Base-by-base conservation (phyloP, 2,888 invertebrate species). In the Melanostoma scalare region DNA sequence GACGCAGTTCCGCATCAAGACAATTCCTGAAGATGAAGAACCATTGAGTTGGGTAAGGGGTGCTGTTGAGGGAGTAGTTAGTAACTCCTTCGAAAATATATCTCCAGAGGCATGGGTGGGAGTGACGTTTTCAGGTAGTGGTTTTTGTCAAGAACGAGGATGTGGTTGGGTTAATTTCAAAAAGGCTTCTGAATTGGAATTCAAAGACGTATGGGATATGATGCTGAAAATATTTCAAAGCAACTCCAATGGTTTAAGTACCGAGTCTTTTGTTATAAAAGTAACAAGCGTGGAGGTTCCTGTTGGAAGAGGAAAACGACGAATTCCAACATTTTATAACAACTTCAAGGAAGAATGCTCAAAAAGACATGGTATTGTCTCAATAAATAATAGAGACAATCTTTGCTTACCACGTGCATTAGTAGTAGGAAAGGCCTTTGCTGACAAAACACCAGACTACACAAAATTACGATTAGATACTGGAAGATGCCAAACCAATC, bases 321-420 rank as follows among this genome's bases (percentile, higher is more conserved):
- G 38, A 4, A 6, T 4, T 38, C 4, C 5, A 6, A 38, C 5
- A 4, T 38, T 6, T 38, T 38, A 38, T 6, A 38, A 38, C 6
- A 38, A 38, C 2, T 38, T 38, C 6, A 6, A 38, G 4, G 38
- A 38, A 38, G 38, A 38, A 38, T 38, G 38, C 6, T 4, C 53
- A 1, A 73, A 33, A 42, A 50, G 55, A 40, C 50, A 30, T 38
- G 73, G 73, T 33, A 73, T 73, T 52, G 50, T 72, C 9, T 30
- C 60, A 20, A 60, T 72, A 36, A 50, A 53, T 6, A 73, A 73
- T 30, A 73, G 53, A 31, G 63, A 63, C 61, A 73, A 73, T 31
- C 31, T 73, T 3, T 73, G 53, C 31, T 40, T 73, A 38, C 61
- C 61, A 20, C 30, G 73, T 33, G 73, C 73, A 0, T 63, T 73